Percentiles rank a stretch among this genome's conserved stretches.
Evolutionary conservation across 2,113 vertebrate genomes (phyloP).

Genomic region (Plotosus lineatus): DNA sequence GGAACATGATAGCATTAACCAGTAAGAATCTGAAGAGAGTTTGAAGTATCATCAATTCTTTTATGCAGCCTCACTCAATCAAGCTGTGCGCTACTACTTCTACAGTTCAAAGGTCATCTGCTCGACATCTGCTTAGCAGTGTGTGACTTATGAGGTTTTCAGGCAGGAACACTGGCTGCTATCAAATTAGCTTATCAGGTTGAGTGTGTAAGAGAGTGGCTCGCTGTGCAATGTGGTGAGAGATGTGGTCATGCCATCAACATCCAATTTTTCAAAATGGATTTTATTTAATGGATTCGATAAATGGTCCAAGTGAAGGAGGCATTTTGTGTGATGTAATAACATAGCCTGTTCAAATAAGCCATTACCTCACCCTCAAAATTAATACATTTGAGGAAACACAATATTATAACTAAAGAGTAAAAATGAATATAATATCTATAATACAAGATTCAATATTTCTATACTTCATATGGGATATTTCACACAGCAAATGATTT

Average conservation of each 20-base stretch:
- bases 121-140: slow-evolving; percentile 56
- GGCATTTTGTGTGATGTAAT: not conserved
- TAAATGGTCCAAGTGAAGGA: not conserved
- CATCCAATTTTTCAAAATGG: not conserved
- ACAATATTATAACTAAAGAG: not conserved
- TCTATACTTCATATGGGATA: not conserved
- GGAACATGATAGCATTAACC: slow-evolving; percentile 1
- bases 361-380: not conserved
- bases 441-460: not conserved
- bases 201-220: slow-evolving; percentile 35
- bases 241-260: not conserved
- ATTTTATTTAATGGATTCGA: not conserved
- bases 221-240: not conserved
- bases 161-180: slow-evolving; percentile 53
- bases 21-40: not conserved
- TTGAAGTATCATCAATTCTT: slow-evolving; percentile 36
- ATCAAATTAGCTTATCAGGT: slow-evolving; percentile 53
- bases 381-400: not conserved
- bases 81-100: slow-evolving; percentile 24
- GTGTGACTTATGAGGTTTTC: slow-evolving; percentile 45
- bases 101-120: slow-evolving; percentile 53
- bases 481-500: not conserved
- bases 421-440: not conserved
- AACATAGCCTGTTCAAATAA: not conserved
- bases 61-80: not conserved